Conservation (phyloP, 1,140 invertebrate genomes). For the Forficula auricularia region DNA sequence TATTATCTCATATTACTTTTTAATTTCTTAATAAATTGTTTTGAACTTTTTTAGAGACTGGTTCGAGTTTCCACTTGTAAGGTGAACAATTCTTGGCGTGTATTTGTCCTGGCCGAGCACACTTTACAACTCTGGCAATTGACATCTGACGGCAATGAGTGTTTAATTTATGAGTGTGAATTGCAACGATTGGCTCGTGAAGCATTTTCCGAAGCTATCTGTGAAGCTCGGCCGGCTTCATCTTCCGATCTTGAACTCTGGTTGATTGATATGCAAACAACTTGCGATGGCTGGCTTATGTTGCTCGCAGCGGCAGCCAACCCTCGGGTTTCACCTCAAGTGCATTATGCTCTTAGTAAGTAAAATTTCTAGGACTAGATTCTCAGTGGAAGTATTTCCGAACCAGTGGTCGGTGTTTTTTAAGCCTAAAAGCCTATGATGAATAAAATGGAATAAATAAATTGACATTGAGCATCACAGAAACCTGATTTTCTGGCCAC, state of each 20-base stretch:
- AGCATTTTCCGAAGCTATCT: slow-evolving; percentile 36
- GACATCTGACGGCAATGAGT: slow-evolving; percentile 27
- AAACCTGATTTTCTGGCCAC: no score
- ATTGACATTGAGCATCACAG: no score
- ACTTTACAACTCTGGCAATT: slow-evolving; percentile 51
- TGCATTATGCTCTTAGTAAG: slow-evolving; percentile 50
- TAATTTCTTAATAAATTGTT: no score
- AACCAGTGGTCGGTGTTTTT: no score
- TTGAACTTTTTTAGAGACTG: no score
- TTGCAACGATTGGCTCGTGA: slow-evolving; percentile 41
- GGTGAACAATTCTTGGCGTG: slow-evolving; percentile 27
- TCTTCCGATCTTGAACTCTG: slow-evolving; percentile 32
- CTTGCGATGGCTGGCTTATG: slow-evolving; percentile 46
- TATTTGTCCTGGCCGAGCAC: slow-evolving; percentile 47
- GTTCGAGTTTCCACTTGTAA: slow-evolving; percentile 13
- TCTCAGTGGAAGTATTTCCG: no score
- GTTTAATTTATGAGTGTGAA: slow-evolving; percentile 43
- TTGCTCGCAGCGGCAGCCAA: slow-evolving; percentile 49
- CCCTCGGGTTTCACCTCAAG: slow-evolving; percentile 37
- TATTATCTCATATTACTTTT: no score
- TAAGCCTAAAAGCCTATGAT: no score
- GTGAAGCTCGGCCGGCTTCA: slow-evolving; percentile 28
- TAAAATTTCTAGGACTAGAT: slow-evolving; percentile 7
- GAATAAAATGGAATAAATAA: no score
- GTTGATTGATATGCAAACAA: slow-evolving; percentile 56